These are phyloP conservation scores for Drosophila prosaltans DNA, from an alignment of 1,140 invertebrate genomes.

Conservation along the genomic window DNA sequence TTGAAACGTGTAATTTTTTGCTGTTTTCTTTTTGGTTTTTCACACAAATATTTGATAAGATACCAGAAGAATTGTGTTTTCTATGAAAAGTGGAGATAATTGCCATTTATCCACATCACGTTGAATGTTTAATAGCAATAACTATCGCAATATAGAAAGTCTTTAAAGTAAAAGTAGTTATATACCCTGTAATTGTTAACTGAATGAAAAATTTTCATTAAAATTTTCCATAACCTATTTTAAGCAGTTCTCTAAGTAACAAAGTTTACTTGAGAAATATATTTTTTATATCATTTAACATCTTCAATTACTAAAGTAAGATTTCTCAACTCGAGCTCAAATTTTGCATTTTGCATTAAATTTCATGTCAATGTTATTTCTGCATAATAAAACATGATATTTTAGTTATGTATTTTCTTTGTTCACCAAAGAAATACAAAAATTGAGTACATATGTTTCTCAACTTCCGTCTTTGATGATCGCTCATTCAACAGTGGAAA, in stretches of 20 bases:
- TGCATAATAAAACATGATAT: no score
- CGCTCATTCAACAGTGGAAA: background rate
- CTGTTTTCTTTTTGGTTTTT: background rate
- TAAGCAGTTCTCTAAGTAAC: no score
- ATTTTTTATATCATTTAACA: no score
- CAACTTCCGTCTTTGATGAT: constrained; percentile 36
- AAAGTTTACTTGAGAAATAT: no score
- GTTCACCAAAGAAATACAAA: background rate
- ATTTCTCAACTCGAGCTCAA: no score
- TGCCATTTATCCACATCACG: background rate
- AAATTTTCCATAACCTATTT: no score
- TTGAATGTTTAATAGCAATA: background rate
- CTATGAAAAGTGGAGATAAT: background rate
- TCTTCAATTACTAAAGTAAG: no score
- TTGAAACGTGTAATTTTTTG: background rate
- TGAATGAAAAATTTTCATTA: no score
- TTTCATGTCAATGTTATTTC: no score
- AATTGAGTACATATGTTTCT: constrained; percentile 5
- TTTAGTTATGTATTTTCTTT: no score
- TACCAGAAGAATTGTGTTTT: background rate
- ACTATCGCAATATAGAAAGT: background rate
- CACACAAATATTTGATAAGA: constrained; percentile 4
- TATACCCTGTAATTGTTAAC: background rate
- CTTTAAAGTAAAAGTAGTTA: no score
- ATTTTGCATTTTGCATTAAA: no score